Evolutionary conservation across 1,140 invertebrate species (phyloP).

Genomic region (Platorchestia sp.): DNA sequence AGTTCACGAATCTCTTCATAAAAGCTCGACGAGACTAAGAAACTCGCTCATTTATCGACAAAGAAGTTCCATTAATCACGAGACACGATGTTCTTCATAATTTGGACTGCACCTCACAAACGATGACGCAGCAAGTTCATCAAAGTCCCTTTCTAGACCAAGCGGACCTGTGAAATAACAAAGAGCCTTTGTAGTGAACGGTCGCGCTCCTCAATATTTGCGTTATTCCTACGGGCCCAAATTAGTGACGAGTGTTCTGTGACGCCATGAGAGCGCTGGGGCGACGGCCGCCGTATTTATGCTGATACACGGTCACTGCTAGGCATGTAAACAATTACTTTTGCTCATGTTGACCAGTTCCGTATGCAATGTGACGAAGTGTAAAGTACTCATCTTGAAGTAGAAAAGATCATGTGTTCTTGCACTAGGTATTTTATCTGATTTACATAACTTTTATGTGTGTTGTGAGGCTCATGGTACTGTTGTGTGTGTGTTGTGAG

Average conservation of each 20-base stretch:
- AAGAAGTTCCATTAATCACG: constrained; percentile 30
- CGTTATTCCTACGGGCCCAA: neutral
- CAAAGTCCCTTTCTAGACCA: constrained; percentile 38
- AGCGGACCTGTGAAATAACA: constrained; percentile 23
- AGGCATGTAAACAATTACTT: neutral
- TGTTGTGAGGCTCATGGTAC: neutral
- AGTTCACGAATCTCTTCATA: neutral
- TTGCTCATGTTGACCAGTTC: neutral
- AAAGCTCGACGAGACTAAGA: constrained; percentile 10
- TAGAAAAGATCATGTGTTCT: neutral
- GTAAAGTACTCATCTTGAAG: neutral
- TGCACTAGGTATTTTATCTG: neutral
- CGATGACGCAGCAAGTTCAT: constrained; percentile 5
- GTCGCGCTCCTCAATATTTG: neutral
- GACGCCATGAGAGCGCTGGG: neutral
- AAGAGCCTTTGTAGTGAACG: constrained; percentile 10
- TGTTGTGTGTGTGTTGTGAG: neutral
- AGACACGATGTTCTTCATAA: neutral
- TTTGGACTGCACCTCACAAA: constrained; percentile 38
- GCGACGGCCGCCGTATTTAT: neutral
- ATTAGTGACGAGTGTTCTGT: neutral
- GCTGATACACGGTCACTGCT: neutral
- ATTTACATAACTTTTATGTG: neutral
- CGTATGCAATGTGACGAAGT: neutral
- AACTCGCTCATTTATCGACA: constrained; percentile 36